These are phyloP conservation scores for Nezara viridula DNA, from an alignment of 2,888 invertebrate species.

Conservation along the genomic window DNA sequence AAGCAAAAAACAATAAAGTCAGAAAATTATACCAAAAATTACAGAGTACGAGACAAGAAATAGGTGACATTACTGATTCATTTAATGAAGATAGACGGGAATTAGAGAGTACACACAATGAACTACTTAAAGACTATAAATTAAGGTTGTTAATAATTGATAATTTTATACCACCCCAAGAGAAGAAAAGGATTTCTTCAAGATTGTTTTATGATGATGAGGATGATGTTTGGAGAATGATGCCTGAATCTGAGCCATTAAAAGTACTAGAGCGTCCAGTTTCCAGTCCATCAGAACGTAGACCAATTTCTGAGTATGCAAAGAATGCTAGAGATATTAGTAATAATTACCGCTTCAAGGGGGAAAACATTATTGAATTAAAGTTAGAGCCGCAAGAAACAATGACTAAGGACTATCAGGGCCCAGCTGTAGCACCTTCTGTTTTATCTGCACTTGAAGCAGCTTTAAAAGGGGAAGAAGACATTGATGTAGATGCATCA, in stretches of 20 bases:
- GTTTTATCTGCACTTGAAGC: conserved; percentile 78
- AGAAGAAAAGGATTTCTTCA: conserved; percentile 80
- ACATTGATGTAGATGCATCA: conserved; percentile 67
- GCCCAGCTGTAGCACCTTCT: conserved; percentile 79
- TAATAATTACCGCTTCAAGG: conserved; percentile 64
- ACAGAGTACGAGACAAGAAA: conserved; percentile 77
- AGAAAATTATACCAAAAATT: conserved; percentile 91
- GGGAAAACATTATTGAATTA: conserved; percentile 81
- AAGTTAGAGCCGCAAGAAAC: conserved; percentile 82
- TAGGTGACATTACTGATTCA: conserved; percentile 86
- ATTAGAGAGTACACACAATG: conserved; percentile 90
- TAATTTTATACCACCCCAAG: conserved; percentile 89
- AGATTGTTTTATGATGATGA: conserved; percentile 86
- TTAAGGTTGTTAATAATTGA: conserved; percentile 90
- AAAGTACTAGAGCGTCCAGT: conserved; percentile 62
- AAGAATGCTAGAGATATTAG: conserved; percentile 63
- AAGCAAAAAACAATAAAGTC: conserved; percentile 93
- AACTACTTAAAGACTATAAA: conserved; percentile 91
- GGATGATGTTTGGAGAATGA: conserved; percentile 80
- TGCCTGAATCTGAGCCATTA: conserved; percentile 66
- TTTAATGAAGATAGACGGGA: conserved; percentile 94
- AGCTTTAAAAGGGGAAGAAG: conserved; percentile 71
- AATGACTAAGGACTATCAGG: conserved; percentile 82
- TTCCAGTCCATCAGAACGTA: conserved; percentile 70
- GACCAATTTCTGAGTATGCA: conserved; percentile 71